Base-by-base conservation (phyloP, 2,888 invertebrate genomes). In the Morpho deidamia region DNA sequence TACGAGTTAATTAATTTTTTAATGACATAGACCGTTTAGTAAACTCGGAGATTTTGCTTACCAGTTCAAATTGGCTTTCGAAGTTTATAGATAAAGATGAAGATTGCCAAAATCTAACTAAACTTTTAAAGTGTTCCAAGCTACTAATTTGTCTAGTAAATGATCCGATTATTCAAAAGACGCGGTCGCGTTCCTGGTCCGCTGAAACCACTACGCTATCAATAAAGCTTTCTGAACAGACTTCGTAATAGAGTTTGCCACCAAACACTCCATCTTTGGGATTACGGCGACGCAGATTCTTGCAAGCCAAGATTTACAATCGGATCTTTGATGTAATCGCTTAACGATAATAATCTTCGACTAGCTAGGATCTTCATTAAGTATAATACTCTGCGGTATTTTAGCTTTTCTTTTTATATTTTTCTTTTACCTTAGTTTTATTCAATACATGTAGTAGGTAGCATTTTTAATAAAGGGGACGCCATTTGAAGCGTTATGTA, bases 251-350 rank as follows among this genome's bases (percentile, higher is more conserved):
- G 62, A 64, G 67, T 66, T 59, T 61, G 62, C 65, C 72, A 70
- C 76, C 75, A 71, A 76, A 68, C 76, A 73, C 74, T 83, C 78
- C 67, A 76, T 83, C 84, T 80, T 71, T 63, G 63, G 83, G 83
- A 82, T 83, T 83, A 83, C 65, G 61, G 58, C 60, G 56, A 62
- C 63, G 56, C 62, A 65, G 64, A 69, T 67, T 68, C 71, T 64
- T 66, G 67, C 55, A 62, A 63, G 54, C 75, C 75, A 72, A 77
- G 80, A 79, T 81, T 79, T 72, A 81, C 81, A 81, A 80, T 73
- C 69, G 78, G 75, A 83, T 83, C 82, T 83, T 78, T 74, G 74
- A 66, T 69, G 72, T 81, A 82, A 81, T 80, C 78, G 74, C 68
- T 69, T 66, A 65, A 71, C 65, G 71, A 69, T 71, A 72, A 76